A percentile compares a stretch with the other conserved stretches of the same genome.
Conservation (phyloP, 2,797 vertebrate genomes). For the Tragopan temminckii region DNA sequence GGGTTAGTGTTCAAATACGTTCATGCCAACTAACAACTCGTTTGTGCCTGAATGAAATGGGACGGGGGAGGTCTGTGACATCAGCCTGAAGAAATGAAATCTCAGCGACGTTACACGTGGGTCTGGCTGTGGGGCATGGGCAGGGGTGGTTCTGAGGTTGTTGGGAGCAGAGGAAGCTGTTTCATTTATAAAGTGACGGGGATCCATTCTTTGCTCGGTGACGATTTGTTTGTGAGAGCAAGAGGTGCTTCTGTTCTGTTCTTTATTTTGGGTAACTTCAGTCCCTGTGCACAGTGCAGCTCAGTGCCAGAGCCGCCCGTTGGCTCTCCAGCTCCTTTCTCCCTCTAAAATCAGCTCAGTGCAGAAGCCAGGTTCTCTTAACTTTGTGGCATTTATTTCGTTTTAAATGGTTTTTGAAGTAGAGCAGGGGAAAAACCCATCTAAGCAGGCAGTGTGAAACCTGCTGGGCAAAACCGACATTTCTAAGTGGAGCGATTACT, state of each 20-base stretch:
- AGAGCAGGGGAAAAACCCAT: not conserved
- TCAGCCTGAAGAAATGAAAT: slow-evolving; percentile 1
- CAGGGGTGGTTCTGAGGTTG: not conserved
- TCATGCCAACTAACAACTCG: not conserved
- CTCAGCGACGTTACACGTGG: not conserved
- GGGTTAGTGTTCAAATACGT: not conserved
- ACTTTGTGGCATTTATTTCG: not conserved
- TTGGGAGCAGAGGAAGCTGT: not conserved
- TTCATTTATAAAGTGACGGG: not conserved
- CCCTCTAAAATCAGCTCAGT: not conserved
- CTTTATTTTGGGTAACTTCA: not conserved
- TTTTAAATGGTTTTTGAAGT: not conserved
- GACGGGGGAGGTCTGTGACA: not conserved
- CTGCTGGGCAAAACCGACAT: not conserved
- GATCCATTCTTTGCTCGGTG: not conserved
- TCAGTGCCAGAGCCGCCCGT: not conserved
- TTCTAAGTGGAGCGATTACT: not conserved
- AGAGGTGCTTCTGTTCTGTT: not conserved
- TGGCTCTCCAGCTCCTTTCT: not conserved
- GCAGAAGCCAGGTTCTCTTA: not conserved
- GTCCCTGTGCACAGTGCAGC: not conserved
- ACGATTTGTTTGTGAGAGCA: not conserved
- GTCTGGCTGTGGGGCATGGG: not conserved
- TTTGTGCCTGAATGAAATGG: not conserved
- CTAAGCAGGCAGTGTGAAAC: not conserved